Evolutionary conservation across 2,888 invertebrate genomes (phyloP), one percentile per base, ranked within the genome.

Genomic region (Tetranychus piercei): DNA sequence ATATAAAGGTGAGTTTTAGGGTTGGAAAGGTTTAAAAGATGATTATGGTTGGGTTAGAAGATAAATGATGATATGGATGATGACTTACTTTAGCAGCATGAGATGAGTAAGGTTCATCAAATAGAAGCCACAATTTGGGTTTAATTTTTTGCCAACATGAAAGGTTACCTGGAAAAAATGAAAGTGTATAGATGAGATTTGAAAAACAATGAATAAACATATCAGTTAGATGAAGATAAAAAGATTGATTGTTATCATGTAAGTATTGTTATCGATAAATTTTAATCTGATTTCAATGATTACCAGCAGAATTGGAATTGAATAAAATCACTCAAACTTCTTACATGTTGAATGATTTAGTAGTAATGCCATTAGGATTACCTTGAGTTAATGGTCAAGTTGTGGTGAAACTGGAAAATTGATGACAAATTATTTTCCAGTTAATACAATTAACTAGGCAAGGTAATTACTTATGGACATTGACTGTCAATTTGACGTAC

Each of bases 31-130:
- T 20, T n/a, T 55, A 6, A 65, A 23, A 7, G 18, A 5, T 34
- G 34, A 34, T 34, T 34, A 34, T 3, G 34, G 3, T 23, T 18
- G 34, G 34, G 34, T 64, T n/a, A 55, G 20, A 45, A 22, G 73
- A 44, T 34, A 6, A 34, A 8, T 44, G 66, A 70, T 69, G 44
- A 74, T 23, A 34, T 45, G 45, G 20, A 22, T 74, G 20, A 34
- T 34, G 22, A 23, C 76, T 67, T 74, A 78, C 78, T 76, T 79
- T 79, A 6, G 79, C 78, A 55, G 76, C 76, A 43, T 74, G 91
- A 75, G 97, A 97, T 81, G 96, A 97, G 84, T 99, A 97, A 1
- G 99, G 99, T 83, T 99, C 99, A 82, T 99, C 99, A 83, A 99
- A 99, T 76, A 99, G 86, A 65, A 96, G 94, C 97, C 97, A 99